Conservation (phyloP, 2,113 vertebrate genomes). For the Diadophis punctatus region DNA sequence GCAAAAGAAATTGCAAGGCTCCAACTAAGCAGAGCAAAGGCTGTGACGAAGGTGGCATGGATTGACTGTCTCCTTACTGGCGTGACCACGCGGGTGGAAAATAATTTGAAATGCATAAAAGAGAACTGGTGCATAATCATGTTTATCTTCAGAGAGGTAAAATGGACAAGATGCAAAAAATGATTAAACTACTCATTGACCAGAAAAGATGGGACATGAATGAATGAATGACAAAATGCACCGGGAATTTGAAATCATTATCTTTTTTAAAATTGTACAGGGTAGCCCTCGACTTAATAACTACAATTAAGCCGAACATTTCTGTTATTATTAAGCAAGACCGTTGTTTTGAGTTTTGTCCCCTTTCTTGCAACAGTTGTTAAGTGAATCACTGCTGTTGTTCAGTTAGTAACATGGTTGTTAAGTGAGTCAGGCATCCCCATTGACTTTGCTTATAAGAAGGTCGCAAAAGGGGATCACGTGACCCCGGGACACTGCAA, state of each 20-base stretch:
- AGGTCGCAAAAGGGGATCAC: no score
- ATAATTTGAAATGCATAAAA: constrained; percentile 56
- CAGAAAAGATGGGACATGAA: constrained; percentile 18
- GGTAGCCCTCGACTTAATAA: no score
- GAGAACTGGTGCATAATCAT: constrained; percentile 37
- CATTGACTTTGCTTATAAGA: no score
- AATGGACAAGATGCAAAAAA: constrained; percentile 22
- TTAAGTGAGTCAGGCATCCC: no score
- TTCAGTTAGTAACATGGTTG: no score
- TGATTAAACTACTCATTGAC: constrained; percentile 4
- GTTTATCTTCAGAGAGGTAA: constrained; percentile 23
- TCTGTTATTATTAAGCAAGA: no score
- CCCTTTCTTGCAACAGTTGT: no score
- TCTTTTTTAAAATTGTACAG: not conserved
- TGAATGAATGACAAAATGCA: not conserved
- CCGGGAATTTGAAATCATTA: not conserved
- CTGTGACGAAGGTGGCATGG: constrained; percentile 40
- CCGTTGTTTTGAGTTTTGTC: no score
- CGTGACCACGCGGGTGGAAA: constrained; percentile 53
- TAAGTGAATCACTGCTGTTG: no score
- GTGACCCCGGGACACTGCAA: no score
- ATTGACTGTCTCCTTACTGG: constrained; percentile 46
- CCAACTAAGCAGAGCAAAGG: constrained; percentile 11
- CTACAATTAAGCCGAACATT: no score
- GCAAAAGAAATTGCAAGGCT: constrained; percentile 7